A percentile compares a stretch with the other conserved stretches of the same genome.
Conservation (phyloP, 1,140 invertebrate genomes). For the Penaeus japonicus region DNA sequence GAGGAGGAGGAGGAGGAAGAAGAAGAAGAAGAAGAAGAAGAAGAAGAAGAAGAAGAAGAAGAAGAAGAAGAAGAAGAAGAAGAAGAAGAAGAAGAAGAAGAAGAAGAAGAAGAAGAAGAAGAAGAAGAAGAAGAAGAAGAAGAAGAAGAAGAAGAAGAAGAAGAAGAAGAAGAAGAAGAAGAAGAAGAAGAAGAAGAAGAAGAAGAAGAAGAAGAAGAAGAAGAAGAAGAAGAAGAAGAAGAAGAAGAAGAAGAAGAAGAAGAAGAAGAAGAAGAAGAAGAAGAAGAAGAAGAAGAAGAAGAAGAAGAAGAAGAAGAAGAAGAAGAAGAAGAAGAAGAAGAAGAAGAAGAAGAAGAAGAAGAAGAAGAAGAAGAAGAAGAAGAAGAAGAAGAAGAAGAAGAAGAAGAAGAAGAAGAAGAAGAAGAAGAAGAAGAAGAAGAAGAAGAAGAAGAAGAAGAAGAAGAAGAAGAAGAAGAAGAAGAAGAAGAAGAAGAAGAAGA, state of each 20-base stretch:
- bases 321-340: neutral
- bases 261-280: neutral
- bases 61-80: neutral
- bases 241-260: neutral
- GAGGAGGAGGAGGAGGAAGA: neutral
- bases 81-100: neutral
- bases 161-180: neutral
- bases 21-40: neutral
- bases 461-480: neutral
- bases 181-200: neutral
- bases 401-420: neutral
- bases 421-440: neutral
- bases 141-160: neutral
- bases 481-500: neutral
- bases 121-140: neutral
- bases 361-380: neutral
- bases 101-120: neutral
- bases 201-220: neutral
- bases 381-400: neutral
- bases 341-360: neutral
- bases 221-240: neutral
- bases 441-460: neutral
- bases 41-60: neutral
- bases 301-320: neutral
- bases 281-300: neutral